A percentile compares a stretch with the other conserved stretches of the same genome.
Evolutionary conservation across 2,888 invertebrate species (phyloP).

Genomic region (Drosophila anceps): DNA sequence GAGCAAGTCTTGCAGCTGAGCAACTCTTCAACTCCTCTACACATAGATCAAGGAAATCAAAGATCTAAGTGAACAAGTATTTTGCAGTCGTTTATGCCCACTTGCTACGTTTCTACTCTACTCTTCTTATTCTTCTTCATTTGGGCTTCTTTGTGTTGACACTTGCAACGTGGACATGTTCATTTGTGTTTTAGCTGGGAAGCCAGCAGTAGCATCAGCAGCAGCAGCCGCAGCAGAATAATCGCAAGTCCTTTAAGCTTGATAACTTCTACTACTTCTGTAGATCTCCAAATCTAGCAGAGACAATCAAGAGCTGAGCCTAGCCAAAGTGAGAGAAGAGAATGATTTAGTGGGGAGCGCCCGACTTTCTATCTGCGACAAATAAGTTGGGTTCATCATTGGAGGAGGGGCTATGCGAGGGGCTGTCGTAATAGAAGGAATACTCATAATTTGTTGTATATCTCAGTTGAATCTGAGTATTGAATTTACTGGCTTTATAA

Average conservation of each 20-base stretch:
- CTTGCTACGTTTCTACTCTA: not conserved
- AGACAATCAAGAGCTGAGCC: not conserved
- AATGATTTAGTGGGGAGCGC: not conserved
- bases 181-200: constrained; percentile 53
- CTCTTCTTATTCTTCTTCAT: not conserved
- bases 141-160: constrained; percentile 61
- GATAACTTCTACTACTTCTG: not conserved
- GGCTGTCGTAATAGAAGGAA: not conserved
- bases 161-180: constrained; percentile 74
- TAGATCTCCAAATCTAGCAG: not conserved
- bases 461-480: not conserved
- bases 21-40: not conserved
- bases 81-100: not conserved
- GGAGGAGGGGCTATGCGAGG: not conserved
- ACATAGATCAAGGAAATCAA: too few relatives aligned
- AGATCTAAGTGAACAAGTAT: not conserved
- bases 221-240: not conserved
- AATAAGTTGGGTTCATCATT: not conserved
- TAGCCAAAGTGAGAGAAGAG: not conserved
- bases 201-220: not conserved
- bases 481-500: not conserved
- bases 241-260: not conserved
- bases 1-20: not conserved
- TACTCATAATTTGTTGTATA: not conserved
- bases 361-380: too few relatives aligned